Evolutionary conservation across 2,888 invertebrate species (phyloP), one percentile per base, ranked within the genome.

Genomic region (Catocala nupta): DNA sequence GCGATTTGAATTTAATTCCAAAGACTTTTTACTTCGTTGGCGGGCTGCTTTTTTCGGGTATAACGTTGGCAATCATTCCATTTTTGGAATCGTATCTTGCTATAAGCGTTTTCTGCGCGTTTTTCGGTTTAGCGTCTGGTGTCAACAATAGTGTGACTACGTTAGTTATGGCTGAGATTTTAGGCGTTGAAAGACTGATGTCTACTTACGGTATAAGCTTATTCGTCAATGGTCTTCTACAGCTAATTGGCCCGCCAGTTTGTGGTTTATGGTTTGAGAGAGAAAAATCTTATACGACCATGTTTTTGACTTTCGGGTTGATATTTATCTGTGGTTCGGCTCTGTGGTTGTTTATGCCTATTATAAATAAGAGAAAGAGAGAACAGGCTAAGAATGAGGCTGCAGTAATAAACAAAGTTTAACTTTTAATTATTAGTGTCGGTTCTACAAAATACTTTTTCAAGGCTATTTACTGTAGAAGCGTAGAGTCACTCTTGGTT

Each of bases 161-260:
- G 0, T 95, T 98, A 44, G 97, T 98, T 0, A 97, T 98, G 97
- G 97, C 97, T 0, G 98, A 98, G 82, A 96, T 97, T 90, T 89
- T 98, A n/a, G 98, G 98, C 0, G 96, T 97, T 0, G 97, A 98
- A 72, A 95, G 97, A 49, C 86, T 98, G 0, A 97, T 97, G 81
- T 97, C 97, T 0, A 97, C 97, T 0, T 98, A 98, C 75, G 98
- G 98, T 2, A 97, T 98, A 48, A 97, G 97, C 75, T 90, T 98
- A 33, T 98, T 98, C 80, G 96, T 98, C 0, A 98, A 98, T 82
- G 98, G 98, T 0, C 90, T 98, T 11, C 85, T 98, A 13, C 98
- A 98, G 83, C 85, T 98, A 55, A 87, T 97, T 0, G 98, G 98
- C 0, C 98, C 98, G 1, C 97, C 97, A 0, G 91, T 98, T 25